Evolutionary conservation across 2,888 invertebrate genomes (phyloP).

Genomic region (Apamea monoglypha): DNA sequence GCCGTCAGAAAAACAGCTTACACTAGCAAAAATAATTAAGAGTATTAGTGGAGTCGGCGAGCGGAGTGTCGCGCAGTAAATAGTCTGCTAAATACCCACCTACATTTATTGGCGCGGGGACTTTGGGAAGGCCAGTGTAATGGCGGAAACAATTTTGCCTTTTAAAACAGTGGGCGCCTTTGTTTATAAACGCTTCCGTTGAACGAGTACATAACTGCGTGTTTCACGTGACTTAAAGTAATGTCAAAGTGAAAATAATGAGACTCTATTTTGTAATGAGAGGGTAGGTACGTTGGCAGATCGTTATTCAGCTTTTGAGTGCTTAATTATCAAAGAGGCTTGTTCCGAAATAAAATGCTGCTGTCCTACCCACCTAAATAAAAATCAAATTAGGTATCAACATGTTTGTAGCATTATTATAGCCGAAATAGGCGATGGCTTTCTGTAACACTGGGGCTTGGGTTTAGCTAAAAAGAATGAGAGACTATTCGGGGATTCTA

Average conservation of each 20-base stretch:
- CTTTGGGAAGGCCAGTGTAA: slow-evolving; percentile 83
- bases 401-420: too few species aligned
- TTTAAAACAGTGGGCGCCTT: slow-evolving; percentile 82
- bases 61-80: slow-evolving; percentile 88
- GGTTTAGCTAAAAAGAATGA: too few species aligned
- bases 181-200: slow-evolving; percentile 76
- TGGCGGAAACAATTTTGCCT: slow-evolving; percentile 87
- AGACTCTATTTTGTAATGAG: slow-evolving; percentile 56
- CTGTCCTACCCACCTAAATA: neutral
- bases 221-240: slow-evolving; percentile 63
- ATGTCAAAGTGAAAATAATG: slow-evolving; percentile 67
- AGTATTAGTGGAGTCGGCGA: slow-evolving; percentile 88
- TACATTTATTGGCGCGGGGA: slow-evolving; percentile 87
- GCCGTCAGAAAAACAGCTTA: slow-evolving; percentile 89
- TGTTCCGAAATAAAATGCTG: slow-evolving; percentile 11
- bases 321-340: slow-evolving; percentile 51
- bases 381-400: neutral
- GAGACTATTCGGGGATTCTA: too few species aligned
- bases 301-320: slow-evolving; percentile 52
- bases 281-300: slow-evolving; percentile 39
- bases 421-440: too few species aligned
- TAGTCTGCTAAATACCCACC: slow-evolving; percentile 89
- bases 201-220: slow-evolving; percentile 63
- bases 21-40: slow-evolving; percentile 90
- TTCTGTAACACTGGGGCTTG: too few species aligned